Conservation (phyloP, 2,113 vertebrate species). For the Coptodon bakossiorum region DNA sequence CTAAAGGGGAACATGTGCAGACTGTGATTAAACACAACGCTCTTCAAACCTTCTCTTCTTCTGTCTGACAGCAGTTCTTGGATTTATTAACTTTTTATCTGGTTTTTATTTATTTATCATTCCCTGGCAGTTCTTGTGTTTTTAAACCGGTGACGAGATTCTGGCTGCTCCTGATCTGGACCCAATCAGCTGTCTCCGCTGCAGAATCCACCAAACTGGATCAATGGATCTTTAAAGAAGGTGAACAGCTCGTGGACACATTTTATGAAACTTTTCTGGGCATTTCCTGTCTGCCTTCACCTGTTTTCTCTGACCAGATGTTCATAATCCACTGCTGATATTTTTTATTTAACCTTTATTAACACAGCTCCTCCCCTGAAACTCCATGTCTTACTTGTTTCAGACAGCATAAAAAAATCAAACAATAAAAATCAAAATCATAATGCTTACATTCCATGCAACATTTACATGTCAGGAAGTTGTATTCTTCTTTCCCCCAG, state of each 20-base stretch:
- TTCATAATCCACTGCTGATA: background rate
- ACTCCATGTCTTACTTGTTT: fast-evolving
- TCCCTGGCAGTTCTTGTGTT: background rate
- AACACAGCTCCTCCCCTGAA: background rate
- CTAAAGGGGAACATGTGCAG: background rate
- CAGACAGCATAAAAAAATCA: too few species aligned
- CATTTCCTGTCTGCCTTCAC: background rate
- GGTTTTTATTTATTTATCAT: background rate
- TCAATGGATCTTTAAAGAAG: background rate
- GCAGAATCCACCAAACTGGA: background rate
- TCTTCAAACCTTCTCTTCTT: background rate
- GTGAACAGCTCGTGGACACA: background rate
- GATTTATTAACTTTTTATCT: background rate
- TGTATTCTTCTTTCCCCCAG: fast-evolving
- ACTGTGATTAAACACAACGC: background rate
- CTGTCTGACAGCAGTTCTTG: background rate
- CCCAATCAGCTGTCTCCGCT: background rate
- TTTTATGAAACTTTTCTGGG: background rate
- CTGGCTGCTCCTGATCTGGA: background rate
- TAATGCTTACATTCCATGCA: background rate
- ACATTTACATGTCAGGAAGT: background rate
- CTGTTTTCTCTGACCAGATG: background rate
- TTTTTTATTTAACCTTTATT: background rate
- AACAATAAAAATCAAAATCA: too few species aligned
- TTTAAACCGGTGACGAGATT: background rate